These are phyloP conservation scores for Neolamprologus falcicula DNA, from an alignment of 2,113 vertebrate species.

Conservation along the genomic window DNA sequence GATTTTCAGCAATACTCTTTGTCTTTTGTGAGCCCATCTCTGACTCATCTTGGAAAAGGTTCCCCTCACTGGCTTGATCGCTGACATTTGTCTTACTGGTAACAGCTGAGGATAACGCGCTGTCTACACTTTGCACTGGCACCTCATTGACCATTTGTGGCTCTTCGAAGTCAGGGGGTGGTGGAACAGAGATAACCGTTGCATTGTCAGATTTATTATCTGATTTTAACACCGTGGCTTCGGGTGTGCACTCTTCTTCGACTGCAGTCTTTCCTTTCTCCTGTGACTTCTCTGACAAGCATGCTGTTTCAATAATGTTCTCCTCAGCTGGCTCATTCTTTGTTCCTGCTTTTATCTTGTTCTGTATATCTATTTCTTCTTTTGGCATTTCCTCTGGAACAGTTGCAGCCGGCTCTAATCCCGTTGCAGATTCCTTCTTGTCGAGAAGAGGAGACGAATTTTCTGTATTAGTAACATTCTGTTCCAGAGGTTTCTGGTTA, in stretches of 20 bases:
- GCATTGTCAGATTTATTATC: not conserved
- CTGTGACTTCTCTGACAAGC: not conserved
- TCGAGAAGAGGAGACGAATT: not conserved
- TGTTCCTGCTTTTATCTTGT: not conserved
- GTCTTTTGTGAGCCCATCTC: not conserved
- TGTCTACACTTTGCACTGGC: not conserved
- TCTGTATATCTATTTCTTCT: not conserved
- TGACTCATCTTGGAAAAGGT: not conserved
- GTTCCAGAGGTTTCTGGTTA: not conserved
- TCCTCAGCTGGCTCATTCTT: not conserved
- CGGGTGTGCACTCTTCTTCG: not conserved
- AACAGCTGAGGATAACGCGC: not conserved
- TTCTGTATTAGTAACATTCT: not conserved
- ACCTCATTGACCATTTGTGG: slow-evolving; percentile 3
- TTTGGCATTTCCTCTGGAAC: not conserved
- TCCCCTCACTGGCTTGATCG: not conserved
- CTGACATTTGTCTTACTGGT: slow-evolving; percentile 1
- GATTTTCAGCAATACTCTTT: slow-evolving; percentile 1
- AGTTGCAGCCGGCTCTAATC: not conserved
- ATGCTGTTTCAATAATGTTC: not conserved
- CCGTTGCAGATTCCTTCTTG: not conserved
- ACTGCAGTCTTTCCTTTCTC: not conserved
- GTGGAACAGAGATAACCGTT: not conserved
- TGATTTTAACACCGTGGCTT: not conserved
- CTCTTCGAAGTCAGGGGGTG: not conserved